Evolutionary conservation across 2,797 vertebrate species (phyloP).

Genomic region (Ctenopoma kingsleyae): DNA sequence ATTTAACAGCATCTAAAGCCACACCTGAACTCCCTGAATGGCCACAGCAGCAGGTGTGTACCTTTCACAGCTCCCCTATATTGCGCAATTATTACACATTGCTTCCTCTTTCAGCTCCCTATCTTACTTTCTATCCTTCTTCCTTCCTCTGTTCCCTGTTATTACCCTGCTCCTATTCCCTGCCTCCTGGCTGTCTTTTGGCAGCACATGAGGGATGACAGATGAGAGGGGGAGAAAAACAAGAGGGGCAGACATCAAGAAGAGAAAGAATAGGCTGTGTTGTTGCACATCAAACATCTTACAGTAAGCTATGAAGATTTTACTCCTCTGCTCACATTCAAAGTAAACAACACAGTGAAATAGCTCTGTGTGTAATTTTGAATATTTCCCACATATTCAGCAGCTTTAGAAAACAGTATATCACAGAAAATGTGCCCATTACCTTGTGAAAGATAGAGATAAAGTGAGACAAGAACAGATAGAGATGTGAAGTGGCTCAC

Average conservation of each 20-base stretch:
- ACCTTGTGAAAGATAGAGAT: slow-evolving; percentile 4
- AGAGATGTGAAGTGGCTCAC: slow-evolving; percentile 33
- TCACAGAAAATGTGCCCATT: slow-evolving; percentile 12
- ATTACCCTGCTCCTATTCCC: slow-evolving; percentile 59
- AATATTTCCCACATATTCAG: slow-evolving; percentile 23
- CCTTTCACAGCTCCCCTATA: slow-evolving; percentile 33
- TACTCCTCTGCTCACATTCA: slow-evolving; percentile 8
- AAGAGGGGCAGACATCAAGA: slow-evolving; percentile 47
- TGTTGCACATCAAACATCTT: slow-evolving; percentile 30
- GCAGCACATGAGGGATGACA: slow-evolving; percentile 61
- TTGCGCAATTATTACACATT: slow-evolving; percentile 46
- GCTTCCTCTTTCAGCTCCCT: slow-evolving; percentile 24
- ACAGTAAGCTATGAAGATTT: slow-evolving; percentile 21
- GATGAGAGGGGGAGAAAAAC: slow-evolving; percentile 59
- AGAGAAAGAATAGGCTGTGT: slow-evolving; percentile 41
- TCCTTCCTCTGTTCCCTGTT: slow-evolving; percentile 53
- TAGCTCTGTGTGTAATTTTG: slow-evolving; percentile 4
- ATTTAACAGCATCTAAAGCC: slow-evolving; percentile 19
- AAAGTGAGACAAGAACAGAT: not conserved
- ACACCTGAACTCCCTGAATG: slow-evolving; percentile 13
- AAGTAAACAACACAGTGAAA: slow-evolving; percentile 31
- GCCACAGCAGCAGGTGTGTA: slow-evolving; percentile 28
- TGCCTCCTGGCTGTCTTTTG: slow-evolving; percentile 70
- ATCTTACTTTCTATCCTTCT: slow-evolving; percentile 17
- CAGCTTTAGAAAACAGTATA: slow-evolving; percentile 14